A percentile compares a stretch with the other conserved stretches of the same genome.
Conservation (phyloP, 2,888 invertebrate species). For the Pristionchus maxplancki region DNA sequence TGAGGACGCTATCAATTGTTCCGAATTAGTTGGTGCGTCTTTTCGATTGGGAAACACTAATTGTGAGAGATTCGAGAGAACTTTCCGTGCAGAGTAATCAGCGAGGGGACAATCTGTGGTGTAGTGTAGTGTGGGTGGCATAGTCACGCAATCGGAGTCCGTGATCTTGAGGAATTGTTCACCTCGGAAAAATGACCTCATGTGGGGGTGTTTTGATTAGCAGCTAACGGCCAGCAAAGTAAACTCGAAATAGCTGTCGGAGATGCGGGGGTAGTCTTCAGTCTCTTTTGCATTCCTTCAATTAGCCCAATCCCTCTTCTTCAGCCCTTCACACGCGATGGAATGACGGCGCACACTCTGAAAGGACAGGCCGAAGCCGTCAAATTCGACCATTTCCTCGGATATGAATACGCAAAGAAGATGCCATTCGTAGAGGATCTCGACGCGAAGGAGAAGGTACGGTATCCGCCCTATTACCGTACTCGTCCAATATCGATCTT, state of each 20-base stretch:
- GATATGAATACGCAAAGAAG: constrained; percentile 60
- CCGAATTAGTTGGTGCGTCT: not conserved
- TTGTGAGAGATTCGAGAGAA: not conserved
- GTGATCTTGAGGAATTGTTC: no score
- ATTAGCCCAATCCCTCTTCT: not conserved
- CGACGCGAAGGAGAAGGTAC: constrained; percentile 15
- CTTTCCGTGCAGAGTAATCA: not conserved
- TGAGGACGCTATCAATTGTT: not conserved
- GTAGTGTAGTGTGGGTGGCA: not conserved
- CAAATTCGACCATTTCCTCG: constrained; percentile 63
- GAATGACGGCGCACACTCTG: constrained; percentile 18
- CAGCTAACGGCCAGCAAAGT: no score
- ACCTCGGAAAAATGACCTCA: not conserved
- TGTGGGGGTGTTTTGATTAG: no score
- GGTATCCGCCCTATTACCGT: not conserved
- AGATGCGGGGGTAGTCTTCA: not conserved
- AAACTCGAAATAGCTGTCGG: not conserved
- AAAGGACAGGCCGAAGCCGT: constrained; percentile 45
- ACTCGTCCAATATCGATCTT: not conserved
- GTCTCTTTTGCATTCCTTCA: not conserved
- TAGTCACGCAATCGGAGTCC: not conserved
- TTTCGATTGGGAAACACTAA: no score
- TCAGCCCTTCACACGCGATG: constrained; percentile 38
- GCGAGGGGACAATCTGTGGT: not conserved
- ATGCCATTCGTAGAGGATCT: constrained; percentile 60